Percentiles rank a stretch among this genome's conserved stretches.
Conservation (phyloP, 2,113 vertebrate species). For the Jacana jacana region DNA sequence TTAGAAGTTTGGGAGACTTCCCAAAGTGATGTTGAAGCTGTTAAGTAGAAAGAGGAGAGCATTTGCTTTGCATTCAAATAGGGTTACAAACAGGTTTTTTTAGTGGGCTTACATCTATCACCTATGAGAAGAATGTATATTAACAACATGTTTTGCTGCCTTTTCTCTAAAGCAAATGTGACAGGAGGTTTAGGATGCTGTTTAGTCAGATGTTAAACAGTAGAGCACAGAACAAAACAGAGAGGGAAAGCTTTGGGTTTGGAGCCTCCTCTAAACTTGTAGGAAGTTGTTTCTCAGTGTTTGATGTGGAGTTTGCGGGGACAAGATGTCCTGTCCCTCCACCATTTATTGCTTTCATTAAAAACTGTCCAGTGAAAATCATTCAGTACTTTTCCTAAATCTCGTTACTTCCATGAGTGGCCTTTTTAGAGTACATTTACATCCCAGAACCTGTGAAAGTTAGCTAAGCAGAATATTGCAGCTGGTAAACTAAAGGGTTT, state of each 20-base stretch:
- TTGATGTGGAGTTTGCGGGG: not conserved
- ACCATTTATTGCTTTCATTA: not conserved
- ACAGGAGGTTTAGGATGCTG: not conserved
- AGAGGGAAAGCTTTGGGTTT: not conserved
- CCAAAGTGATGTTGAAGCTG: not conserved
- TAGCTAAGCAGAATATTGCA: not conserved
- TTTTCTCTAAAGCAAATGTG: not conserved
- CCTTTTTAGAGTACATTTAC: not conserved
- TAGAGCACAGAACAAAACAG: not conserved
- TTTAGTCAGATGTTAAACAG: not conserved
- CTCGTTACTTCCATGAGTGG: not conserved
- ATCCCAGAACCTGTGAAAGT: not conserved
- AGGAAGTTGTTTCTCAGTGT: not conserved
- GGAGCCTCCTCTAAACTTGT: not conserved
- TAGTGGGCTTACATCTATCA: not conserved
- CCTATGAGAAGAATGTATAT: not conserved
- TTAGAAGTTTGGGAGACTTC: not conserved
- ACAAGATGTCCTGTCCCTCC: not conserved
- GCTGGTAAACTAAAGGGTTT: not conserved
- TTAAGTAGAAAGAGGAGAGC: not conserved
- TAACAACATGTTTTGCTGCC: not conserved
- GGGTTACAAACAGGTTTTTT: not conserved
- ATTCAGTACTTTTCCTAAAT: not conserved
- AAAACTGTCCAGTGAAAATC: not conserved
- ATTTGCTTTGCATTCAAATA: not conserved